Evolutionary conservation across 2,888 invertebrate genomes (phyloP).

Genomic region (Tetrapedia diversipes): DNA sequence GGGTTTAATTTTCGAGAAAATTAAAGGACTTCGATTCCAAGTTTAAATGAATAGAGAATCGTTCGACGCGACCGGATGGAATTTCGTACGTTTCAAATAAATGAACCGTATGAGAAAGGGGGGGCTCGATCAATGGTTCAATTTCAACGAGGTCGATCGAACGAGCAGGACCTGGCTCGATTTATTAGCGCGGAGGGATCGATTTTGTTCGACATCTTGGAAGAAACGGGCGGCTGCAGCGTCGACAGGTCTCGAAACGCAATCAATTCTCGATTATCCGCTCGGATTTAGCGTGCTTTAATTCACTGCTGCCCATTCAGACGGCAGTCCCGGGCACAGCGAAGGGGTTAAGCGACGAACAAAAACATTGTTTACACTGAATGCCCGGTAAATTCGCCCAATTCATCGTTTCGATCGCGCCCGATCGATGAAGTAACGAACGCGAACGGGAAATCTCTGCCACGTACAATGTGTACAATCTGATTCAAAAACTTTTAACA

Average conservation of each 20-base stretch:
- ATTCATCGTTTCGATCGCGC: no score
- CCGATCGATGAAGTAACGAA: no score
- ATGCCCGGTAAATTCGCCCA: no score
- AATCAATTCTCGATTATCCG: constrained; percentile 11
- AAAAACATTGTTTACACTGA: no score
- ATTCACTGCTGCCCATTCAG: neutral
- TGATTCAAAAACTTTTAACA: no score
- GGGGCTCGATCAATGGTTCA: constrained; percentile 21
- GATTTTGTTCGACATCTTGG: constrained; percentile 1
- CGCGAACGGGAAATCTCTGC: no score
- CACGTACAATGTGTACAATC: no score
- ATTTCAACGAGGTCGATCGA: constrained; percentile 32
- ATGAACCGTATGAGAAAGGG: neutral
- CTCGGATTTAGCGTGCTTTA: neutral
- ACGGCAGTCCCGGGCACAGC: no score
- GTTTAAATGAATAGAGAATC: no score
- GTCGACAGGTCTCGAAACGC: constrained; percentile 12
- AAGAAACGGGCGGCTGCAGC: constrained; percentile 14
- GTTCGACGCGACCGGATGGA: neutral
- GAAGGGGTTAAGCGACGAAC: no score
- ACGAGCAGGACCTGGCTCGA: constrained; percentile 7
- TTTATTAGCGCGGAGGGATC: constrained; percentile 17
- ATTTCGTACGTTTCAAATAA: neutral
- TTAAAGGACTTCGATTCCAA: no score
- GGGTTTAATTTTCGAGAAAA: no score